Evolutionary conservation across 2,888 invertebrate genomes (phyloP).

Genomic region (Drosophila picticornis): DNA sequence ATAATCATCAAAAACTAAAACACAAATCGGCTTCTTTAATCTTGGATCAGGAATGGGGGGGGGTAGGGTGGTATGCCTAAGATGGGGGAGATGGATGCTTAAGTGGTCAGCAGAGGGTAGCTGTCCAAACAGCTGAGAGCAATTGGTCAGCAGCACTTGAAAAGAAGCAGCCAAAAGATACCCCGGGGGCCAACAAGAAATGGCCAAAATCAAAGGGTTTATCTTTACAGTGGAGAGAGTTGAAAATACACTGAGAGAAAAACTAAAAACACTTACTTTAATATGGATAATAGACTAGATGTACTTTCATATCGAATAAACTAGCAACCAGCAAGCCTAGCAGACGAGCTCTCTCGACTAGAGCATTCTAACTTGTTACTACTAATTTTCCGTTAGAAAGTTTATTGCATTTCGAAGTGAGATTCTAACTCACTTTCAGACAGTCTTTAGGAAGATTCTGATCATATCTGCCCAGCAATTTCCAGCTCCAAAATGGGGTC

Average conservation of each 20-base stretch:
- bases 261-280: neutral
- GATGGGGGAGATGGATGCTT: neutral
- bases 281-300: neutral
- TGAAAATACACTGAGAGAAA: neutral
- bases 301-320: neutral
- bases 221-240: slow-evolving; percentile 5
- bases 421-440: neutral
- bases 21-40: slow-evolving; percentile 16
- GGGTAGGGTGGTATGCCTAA: neutral
- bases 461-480: neutral
- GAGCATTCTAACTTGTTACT: neutral
- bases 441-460: neutral
- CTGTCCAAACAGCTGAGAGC: slow-evolving; percentile 13
- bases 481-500: neutral
- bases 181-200: slow-evolving; percentile 26
- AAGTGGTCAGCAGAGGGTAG: slow-evolving; percentile 14
- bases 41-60: neutral
- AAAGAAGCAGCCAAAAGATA: slow-evolving; percentile 8
- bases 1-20: slow-evolving; percentile 77
- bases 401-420: neutral
- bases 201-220: slow-evolving; percentile 36
- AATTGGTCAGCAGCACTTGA: slow-evolving; percentile 30
- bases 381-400: fast-evolving
- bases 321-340: neutral
- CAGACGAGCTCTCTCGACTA: neutral